Conservation (phyloP, 2,113 vertebrate genomes). For the Sinocyclocheilus anshuiensis region DNA sequence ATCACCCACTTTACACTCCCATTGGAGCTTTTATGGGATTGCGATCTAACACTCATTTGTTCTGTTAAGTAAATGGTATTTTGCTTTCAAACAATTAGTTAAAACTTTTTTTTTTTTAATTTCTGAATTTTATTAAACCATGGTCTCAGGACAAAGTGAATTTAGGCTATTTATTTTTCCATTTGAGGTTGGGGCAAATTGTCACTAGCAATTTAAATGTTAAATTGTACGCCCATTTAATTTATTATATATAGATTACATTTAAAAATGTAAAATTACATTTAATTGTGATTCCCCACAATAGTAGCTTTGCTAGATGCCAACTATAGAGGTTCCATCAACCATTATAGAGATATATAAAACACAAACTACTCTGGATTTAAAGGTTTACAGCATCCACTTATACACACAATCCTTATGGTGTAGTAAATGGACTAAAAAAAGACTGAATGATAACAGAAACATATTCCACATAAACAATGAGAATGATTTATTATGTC, state of each 20-base stretch:
- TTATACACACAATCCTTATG: neutral
- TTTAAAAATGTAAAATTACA: too few species aligned
- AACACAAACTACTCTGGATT: constrained; percentile 16
- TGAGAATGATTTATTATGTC: neutral
- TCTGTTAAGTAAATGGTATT: too few species aligned
- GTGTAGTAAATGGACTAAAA: neutral
- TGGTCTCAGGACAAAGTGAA: neutral
- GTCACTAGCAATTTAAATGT: neutral
- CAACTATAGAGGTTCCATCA: constrained; percentile 43
- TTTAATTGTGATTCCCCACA: constrained; percentile 36
- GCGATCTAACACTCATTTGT: too few species aligned
- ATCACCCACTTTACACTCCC: too few species aligned
- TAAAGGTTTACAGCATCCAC: constrained; percentile 25
- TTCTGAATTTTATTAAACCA: neutral
- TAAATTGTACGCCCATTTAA: too few species aligned
- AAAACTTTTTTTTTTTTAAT: neutral
- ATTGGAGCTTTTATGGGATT: too few species aligned
- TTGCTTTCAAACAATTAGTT: too few species aligned
- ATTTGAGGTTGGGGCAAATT: neutral
- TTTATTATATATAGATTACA: too few species aligned
- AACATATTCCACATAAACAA: neutral
- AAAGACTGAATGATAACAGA: constrained; percentile 40
- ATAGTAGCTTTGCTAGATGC: constrained; percentile 29
- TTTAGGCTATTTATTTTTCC: neutral
- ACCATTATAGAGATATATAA: constrained; percentile 28